phyloP scores from a whole-genome alignment of 2,888 invertebrate genomes.

The Alloscopus bannaensis region DNA sequence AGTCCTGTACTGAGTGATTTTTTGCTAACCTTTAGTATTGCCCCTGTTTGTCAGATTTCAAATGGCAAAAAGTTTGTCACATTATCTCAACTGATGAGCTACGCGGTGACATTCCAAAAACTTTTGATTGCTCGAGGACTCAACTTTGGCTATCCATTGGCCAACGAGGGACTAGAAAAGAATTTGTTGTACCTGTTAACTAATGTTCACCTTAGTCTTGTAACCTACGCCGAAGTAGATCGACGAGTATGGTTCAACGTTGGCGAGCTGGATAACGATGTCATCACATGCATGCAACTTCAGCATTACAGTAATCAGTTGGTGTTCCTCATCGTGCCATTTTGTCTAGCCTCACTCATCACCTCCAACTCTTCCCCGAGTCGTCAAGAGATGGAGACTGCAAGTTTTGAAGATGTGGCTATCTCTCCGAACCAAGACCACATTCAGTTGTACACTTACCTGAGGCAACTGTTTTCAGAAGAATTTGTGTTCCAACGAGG shows the following conservation, averaged over 20 bases:
- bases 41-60: constrained; percentile 58
- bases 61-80: constrained; percentile 51
- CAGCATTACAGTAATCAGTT: constrained; percentile 72
- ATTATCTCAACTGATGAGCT: constrained; percentile 58
- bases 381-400: neutral
- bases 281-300: constrained; percentile 69
- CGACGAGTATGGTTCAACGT: constrained; percentile 47
- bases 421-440: constrained; percentile 42
- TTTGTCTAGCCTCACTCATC: constrained; percentile 61
- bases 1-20: neutral
- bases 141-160: constrained; percentile 63
- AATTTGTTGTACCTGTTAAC: constrained; percentile 66
- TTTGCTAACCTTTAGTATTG: too few relatives aligned
- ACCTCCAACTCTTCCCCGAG: neutral
- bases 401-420: constrained; percentile 31
- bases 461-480: constrained; percentile 65
- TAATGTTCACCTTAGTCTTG: constrained; percentile 65
- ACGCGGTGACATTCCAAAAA: constrained; percentile 53
- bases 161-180: constrained; percentile 62
- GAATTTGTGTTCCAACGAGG: constrained; percentile 68
- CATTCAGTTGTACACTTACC: constrained; percentile 58
- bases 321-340: constrained; percentile 68
- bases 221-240: constrained; percentile 47
- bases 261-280: constrained; percentile 52
- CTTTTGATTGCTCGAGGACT: constrained; percentile 56